Conservation (phyloP, 2,888 invertebrate genomes). For the Tipula confusa region DNA sequence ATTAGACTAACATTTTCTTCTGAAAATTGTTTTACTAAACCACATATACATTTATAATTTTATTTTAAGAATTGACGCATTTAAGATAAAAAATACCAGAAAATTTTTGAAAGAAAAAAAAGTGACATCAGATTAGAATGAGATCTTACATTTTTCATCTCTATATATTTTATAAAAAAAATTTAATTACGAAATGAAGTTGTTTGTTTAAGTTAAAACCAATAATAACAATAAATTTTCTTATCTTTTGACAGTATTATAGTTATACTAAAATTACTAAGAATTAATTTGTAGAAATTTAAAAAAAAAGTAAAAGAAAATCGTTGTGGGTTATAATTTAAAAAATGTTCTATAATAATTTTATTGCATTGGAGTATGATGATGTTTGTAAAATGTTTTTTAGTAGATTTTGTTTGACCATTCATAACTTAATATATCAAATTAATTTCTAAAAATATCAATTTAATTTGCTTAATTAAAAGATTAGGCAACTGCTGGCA, state of each 20-base stretch:
- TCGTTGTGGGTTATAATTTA: background rate
- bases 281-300: too few species aligned
- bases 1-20: background rate
- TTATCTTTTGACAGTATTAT: background rate
- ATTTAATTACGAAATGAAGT: background rate
- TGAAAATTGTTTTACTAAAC: too few species aligned
- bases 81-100: background rate
- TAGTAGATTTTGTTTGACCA: background rate
- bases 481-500: too few species aligned
- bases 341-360: background rate
- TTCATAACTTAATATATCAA: background rate
- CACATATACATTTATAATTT: background rate
- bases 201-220: background rate
- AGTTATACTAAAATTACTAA: too few species aligned
- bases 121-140: slow-evolving; percentile 3
- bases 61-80: slow-evolving; percentile 12
- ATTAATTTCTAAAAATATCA: too few species aligned
- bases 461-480: too few species aligned
- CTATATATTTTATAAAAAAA: background rate
- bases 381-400: background rate
- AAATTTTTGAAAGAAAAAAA: background rate
- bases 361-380: background rate
- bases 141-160: background rate
- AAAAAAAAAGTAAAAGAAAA: too few species aligned
- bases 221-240: background rate